phyloP scores from a whole-genome alignment of 2,888 invertebrate genomes.

The Unio delphinus region DNA sequence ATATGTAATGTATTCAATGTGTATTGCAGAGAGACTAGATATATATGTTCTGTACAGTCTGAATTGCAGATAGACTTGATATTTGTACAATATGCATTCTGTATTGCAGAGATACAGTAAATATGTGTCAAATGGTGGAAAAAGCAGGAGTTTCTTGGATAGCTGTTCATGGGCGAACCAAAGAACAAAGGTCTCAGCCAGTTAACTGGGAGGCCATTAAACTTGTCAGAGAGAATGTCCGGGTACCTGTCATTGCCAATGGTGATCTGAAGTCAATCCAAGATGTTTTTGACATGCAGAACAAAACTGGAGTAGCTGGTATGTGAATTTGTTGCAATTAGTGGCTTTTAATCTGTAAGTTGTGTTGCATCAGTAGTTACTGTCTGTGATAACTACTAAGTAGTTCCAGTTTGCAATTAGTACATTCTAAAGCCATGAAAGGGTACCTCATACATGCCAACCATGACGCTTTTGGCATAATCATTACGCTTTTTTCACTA shows the following conservation, averaged over 20 bases:
- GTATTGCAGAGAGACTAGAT: too few species aligned
- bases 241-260: slow-evolving; percentile 91
- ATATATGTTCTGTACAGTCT: too few species aligned
- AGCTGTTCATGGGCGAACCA: slow-evolving; percentile 93
- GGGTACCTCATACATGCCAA: too few species aligned
- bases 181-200: slow-evolving; percentile 82
- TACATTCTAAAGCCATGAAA: background rate
- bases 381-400: background rate
- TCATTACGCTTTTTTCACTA: too few species aligned
- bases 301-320: slow-evolving; percentile 80
- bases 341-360: background rate
- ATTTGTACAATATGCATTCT: background rate
- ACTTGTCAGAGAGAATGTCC: slow-evolving; percentile 80
- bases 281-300: slow-evolving; percentile 81
- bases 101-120: slow-evolving; percentile 78
- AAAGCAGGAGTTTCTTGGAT: slow-evolving; percentile 90
- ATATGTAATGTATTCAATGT: too few species aligned
- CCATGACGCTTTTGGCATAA: too few species aligned
- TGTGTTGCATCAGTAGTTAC: background rate
- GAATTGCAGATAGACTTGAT: too few species aligned
- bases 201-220: slow-evolving; percentile 81
- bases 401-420: background rate
- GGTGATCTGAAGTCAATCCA: slow-evolving; percentile 85
- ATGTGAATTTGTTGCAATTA: slow-evolving; percentile 10
- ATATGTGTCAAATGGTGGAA: slow-evolving; percentile 85